Conservation (phyloP, 2,888 invertebrate species). For the Gymnoscelis rufifasciata region DNA sequence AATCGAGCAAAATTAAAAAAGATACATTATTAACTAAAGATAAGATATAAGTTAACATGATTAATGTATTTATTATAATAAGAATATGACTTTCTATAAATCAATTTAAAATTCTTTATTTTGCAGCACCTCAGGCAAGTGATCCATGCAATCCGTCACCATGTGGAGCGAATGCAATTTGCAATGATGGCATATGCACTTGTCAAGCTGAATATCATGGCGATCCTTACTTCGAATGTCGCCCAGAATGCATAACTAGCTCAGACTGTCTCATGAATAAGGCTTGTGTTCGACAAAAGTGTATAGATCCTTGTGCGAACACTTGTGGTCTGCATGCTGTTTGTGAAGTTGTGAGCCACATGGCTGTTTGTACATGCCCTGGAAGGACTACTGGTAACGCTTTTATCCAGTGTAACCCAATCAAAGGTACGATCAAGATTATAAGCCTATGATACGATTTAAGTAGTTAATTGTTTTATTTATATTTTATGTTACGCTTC, state of each 20-base stretch:
- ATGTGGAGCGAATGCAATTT: constrained; percentile 82
- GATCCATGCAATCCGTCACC: constrained; percentile 83
- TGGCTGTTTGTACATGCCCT: constrained; percentile 88
- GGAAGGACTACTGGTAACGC: constrained; percentile 85
- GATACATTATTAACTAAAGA: no score
- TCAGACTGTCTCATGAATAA: constrained; percentile 84
- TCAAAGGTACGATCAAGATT: no score
- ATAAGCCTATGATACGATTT: no score
- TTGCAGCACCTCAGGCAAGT: constrained; percentile 48
- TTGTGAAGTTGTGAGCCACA: constrained; percentile 86
- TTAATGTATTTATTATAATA: no score
- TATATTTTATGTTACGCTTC: no score
- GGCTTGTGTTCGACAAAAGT: constrained; percentile 85
- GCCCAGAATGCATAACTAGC: constrained; percentile 87
- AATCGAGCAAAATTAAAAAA: no score
- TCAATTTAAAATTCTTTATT: constrained; percentile 1
- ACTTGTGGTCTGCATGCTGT: constrained; percentile 87
- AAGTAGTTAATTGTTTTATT: no score
- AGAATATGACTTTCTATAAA: no score
- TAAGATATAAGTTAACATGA: no score
- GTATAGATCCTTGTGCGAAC: constrained; percentile 85
- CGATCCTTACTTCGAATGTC: constrained; percentile 83
- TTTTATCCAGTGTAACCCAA: constrained; percentile 81
- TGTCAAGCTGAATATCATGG: constrained; percentile 81
- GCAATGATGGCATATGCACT: constrained; percentile 79